These are phyloP conservation scores for Drosophila pallidifrons DNA, from an alignment of 1,140 invertebrate species.

Conservation along the genomic window DNA sequence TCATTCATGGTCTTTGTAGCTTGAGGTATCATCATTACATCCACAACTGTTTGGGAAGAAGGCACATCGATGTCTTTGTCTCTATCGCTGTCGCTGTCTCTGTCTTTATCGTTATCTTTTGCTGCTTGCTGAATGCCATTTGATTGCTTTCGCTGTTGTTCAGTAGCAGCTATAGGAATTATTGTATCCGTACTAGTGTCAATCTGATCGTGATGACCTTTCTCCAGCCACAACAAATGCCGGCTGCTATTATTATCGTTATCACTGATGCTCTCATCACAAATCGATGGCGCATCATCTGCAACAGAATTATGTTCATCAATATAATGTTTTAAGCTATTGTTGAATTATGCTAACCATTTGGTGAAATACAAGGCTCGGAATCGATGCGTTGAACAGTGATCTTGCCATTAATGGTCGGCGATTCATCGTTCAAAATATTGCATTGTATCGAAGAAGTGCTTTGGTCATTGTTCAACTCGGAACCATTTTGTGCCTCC, in stretches of 20 bases:
- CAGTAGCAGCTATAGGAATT: slow-evolving; percentile 67
- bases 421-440: slow-evolving; percentile 36
- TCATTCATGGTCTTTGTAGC: slow-evolving; percentile 20
- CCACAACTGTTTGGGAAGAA: slow-evolving; percentile 26
- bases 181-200: slow-evolving; percentile 86
- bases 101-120: slow-evolving; percentile 17
- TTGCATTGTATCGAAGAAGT: slow-evolving; percentile 49
- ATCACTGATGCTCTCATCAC: slow-evolving; percentile 58
- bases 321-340: background rate
- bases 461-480: slow-evolving; percentile 63
- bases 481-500: slow-evolving; percentile 34
- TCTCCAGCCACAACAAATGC: slow-evolving; percentile 56
- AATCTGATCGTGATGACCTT: slow-evolving; percentile 46
- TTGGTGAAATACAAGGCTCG: slow-evolving; percentile 36
- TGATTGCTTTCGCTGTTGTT: slow-evolving; percentile 6
- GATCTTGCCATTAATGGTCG: slow-evolving; percentile 35
- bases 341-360: slow-evolving; percentile 16
- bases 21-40: slow-evolving; percentile 38
- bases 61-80: slow-evolving; percentile 20
- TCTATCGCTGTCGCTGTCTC: slow-evolving; percentile 2
- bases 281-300: slow-evolving; percentile 50
- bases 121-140: slow-evolving; percentile 15
- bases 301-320: background rate
- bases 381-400: slow-evolving; percentile 44
- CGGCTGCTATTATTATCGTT: slow-evolving; percentile 48